Evolutionary conservation across 37 sponge, comb jelly and placozoan species (phyloP).

Genomic region (Spongia lamella): DNA sequence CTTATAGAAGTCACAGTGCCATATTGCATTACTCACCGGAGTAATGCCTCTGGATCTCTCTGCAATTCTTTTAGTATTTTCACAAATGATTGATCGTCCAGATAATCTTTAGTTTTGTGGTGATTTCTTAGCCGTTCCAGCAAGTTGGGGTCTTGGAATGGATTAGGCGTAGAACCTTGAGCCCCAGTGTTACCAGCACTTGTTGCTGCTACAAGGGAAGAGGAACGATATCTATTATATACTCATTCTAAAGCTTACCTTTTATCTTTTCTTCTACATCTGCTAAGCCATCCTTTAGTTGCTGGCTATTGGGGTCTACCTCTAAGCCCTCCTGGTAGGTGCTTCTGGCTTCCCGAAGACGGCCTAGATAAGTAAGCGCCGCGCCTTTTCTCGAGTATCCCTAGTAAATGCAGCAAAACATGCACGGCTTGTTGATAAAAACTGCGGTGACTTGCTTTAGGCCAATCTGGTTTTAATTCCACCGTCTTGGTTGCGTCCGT

Average conservation of each 20-base stretch:
- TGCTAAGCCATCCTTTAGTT: constrained; percentile 50
- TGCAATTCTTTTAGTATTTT: constrained; percentile 32
- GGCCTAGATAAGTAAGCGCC: constrained; percentile 42
- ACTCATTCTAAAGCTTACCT: no score
- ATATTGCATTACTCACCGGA: constrained; percentile 9
- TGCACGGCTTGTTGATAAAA: no score
- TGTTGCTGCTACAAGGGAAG: no score
- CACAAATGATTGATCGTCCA: constrained; percentile 63
- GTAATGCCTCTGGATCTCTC: constrained; percentile 15
- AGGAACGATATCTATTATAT: no score
- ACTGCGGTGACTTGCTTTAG: constrained; percentile 36
- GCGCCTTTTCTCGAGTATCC: constrained; percentile 77
- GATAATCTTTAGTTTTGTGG: constrained; percentile 50
- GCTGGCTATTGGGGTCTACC: constrained; percentile 57
- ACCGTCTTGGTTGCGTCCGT: constrained; percentile 61
- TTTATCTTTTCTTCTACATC: constrained; percentile 31
- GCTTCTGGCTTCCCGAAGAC: constrained; percentile 48
- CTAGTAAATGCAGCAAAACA: constrained; percentile 8
- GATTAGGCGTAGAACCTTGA: constrained; percentile 30
- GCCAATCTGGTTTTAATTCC: constrained; percentile 64
- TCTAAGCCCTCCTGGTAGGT: constrained; percentile 58
- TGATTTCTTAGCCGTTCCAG: constrained; percentile 36
- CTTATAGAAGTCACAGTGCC: neutral
- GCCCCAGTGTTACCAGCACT: no score
- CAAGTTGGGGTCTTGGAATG: constrained; percentile 49